Base-by-base conservation (phyloP, 2,888 invertebrate species). In the Agonopterix subpropinquella region DNA sequence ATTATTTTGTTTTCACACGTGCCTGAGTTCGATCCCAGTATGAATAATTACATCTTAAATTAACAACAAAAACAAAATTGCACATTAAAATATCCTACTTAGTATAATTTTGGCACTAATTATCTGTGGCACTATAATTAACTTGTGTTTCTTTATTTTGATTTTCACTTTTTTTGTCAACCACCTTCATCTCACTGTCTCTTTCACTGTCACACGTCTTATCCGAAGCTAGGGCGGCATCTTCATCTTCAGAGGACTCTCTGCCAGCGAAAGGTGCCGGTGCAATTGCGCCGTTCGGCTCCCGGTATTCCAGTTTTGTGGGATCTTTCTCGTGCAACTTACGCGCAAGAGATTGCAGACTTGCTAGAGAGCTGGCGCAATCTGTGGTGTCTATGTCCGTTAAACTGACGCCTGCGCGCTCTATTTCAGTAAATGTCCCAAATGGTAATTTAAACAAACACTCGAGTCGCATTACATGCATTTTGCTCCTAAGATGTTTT, bases 311-410 rank as follows among this genome's bases (percentile, higher is more conserved):
- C 69, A 95, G 80, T 80, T 95, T 95, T 18, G 90, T 91, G 5
- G 95, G 94, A 80, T 95, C 95, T 68, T 95, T 95, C 63, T 94
- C 93, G 69, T 94, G 93, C 56, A 96, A 89, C 70, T 94, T 95
- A 66, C 93, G 92, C 37, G 96, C 95, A 59, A 96, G 87, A 57
- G 92, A 89, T 91, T 96, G 91, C 36, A 98, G 90, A 80, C 97
- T 97, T 65, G 95, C 94, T 59, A 98, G 90, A 53, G 98, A 97
- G 86, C 96, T 96, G 73, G 97, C 97, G 86, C 98, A 98, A 84
- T 98, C 98, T 47, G 97, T 95, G 2, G 98, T 98, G 76, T 98
- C 98, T 67, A 98, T 97, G 73, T 98, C 97, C 52, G 96, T 96
- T 58, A 98, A 90, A 81, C 96, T 95, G 54, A 95, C 93, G 56